Base-by-base conservation (phyloP, 2,113 vertebrate genomes). In the Macrotus californicus region DNA sequence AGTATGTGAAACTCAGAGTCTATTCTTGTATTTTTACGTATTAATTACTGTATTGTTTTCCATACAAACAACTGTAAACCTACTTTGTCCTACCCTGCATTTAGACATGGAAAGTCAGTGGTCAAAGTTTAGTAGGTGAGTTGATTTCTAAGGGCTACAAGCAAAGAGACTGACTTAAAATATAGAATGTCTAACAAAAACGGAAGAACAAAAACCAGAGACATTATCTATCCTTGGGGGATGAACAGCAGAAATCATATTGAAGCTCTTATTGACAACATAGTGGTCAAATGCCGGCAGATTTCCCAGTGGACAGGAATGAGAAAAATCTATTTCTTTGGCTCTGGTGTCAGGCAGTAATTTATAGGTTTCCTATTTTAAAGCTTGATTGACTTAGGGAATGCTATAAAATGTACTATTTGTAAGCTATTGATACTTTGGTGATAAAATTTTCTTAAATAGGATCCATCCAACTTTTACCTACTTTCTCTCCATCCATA, bases 351-450 rank as follows among this genome's bases (percentile, higher is more conserved):
- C 19, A 79, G 54, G 22, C 81, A 86, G 5, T 83, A 50, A 89
- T 87, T 93, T 89, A 64, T 69, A 69, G 8, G 14, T 69, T 89
- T 92, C 15, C 48, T 54, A 64, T 93, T 89, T 82, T 84, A 94
- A 96, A 86, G 26, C 31, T 54, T 75, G 34, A 86, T 22, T 93
- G 34, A 92, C 46, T 46, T 75, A 93, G 34, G 29, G 5, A 92
- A 36, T 77, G 1, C n/a, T 79, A 31, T 86, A 46, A 22, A 86
- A 69, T 69, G 4, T 80, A 34, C 46, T 79, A 10, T 89, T 94
- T 84, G 48, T 83, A 87, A 82, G 70, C 66, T 80, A n/a, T 73
- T 94, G 21, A 12, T 89, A 54, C 19, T 89, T 94, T 76, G 31
- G 2, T 67, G 43, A 86, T 22, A n/a, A 81, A 59, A 73, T 73